A percentile compares a stretch with the other conserved stretches of the same genome.
phyloP scores from a whole-genome alignment of 2,888 invertebrate species.

The Nephrotoma appendiculata region DNA sequence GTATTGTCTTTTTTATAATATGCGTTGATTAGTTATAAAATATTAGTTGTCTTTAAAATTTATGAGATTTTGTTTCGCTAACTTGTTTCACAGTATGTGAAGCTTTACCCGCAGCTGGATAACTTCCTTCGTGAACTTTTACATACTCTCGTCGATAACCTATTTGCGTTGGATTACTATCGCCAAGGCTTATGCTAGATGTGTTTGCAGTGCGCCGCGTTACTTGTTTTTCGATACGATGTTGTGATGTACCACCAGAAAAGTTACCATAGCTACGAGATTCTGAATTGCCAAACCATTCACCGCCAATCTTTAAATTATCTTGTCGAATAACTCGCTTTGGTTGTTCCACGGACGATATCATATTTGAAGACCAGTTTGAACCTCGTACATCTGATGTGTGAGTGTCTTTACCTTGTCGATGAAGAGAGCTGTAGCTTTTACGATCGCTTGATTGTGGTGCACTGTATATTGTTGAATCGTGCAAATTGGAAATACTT shows the following conservation, averaged over 20 bases:
- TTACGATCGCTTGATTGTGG: constrained; percentile 55
- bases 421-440: constrained; percentile 65
- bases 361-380: constrained; percentile 37
- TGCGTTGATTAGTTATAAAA: neutral
- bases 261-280: constrained; percentile 55
- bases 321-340: constrained; percentile 46
- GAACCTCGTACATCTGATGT: constrained; percentile 28
- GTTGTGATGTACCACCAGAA: constrained; percentile 22
- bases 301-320: constrained; percentile 55
- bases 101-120: constrained; percentile 46
- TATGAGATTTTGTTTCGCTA: constrained; percentile 70
- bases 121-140: constrained; percentile 53
- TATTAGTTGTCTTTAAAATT: constrained; percentile 47
- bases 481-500: constrained; percentile 64
- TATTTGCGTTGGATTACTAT: constrained; percentile 36
- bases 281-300: constrained; percentile 59
- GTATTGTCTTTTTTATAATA: neutral
- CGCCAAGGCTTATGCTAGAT: constrained; percentile 65
- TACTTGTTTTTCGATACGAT: constrained; percentile 18
- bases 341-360: constrained; percentile 42
- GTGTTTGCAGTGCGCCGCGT: constrained; percentile 44
- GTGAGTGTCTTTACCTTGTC: constrained; percentile 41
- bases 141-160: constrained; percentile 66
- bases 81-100: constrained; percentile 32
- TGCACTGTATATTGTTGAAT: constrained; percentile 52